phyloP scores from a whole-genome alignment of 2,113 vertebrate species.

The Rissa tridactyla region DNA sequence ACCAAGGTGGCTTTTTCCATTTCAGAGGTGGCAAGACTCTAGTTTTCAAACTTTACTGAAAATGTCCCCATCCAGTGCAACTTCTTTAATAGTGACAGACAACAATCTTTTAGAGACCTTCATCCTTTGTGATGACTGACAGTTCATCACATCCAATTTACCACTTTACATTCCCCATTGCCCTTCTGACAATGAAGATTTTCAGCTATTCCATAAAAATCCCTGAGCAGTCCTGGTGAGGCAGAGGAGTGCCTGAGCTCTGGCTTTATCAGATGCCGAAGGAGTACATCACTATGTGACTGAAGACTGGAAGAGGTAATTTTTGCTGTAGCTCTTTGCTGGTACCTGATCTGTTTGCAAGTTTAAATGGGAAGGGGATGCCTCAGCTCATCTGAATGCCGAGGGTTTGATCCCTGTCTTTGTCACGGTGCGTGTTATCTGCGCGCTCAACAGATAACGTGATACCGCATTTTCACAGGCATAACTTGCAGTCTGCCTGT shows the following conservation, averaged over 20 bases:
- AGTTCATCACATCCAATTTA: background rate
- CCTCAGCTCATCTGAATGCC: background rate
- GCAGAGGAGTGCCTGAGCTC: background rate
- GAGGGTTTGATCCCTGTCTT: background rate
- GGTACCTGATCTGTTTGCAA: background rate
- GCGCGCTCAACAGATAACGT: background rate
- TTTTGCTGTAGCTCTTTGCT: background rate
- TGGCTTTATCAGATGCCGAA: background rate
- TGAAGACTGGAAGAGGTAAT: background rate
- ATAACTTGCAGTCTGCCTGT: background rate
- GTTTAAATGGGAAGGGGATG: background rate
- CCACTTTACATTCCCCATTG: background rate
- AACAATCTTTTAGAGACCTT: background rate
- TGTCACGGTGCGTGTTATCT: accelerated
- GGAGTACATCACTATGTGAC: background rate
- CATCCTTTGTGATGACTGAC: background rate
- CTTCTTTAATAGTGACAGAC: background rate
- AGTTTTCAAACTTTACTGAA: background rate
- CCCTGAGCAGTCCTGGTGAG: background rate
- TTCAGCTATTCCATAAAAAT: background rate
- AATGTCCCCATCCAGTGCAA: background rate
- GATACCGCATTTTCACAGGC: background rate
- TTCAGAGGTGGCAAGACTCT: background rate
- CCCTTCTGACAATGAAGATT: background rate
- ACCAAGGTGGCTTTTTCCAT: background rate